phyloP scores from a whole-genome alignment of 2,888 invertebrate genomes.

The Calliopum simillimum region DNA sequence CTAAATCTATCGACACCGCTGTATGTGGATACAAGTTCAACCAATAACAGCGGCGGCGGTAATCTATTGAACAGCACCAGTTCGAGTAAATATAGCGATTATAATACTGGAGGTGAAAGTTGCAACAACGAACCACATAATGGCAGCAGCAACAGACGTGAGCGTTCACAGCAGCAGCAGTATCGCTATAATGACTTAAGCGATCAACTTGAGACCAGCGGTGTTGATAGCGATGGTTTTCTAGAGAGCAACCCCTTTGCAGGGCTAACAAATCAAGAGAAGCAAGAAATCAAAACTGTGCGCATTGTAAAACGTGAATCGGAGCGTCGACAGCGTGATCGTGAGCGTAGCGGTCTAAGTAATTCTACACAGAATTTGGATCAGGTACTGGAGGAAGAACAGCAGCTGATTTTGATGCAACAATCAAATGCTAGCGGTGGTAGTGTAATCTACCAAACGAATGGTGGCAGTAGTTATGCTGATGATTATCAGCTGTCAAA shows the following conservation, averaged over 20 bases:
- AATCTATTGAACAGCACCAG: constrained; percentile 50
- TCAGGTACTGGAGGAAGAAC: constrained; percentile 67
- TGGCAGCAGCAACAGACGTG: constrained; percentile 18
- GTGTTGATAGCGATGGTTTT: constrained; percentile 66
- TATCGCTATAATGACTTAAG: constrained; percentile 63
- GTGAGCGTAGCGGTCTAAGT: constrained; percentile 74
- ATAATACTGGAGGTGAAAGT: constrained; percentile 51
- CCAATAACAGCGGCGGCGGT: constrained; percentile 37
- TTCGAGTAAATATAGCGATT: constrained; percentile 59
- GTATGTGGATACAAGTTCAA: constrained; percentile 75
- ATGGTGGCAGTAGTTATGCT: constrained; percentile 38
- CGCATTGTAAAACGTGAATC: constrained; percentile 93
- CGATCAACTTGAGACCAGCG: constrained; percentile 64
- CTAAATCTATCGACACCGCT: constrained; percentile 70
- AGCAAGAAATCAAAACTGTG: constrained; percentile 92
- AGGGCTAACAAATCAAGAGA: constrained; percentile 80
- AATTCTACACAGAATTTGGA: constrained; percentile 66
- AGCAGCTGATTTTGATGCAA: constrained; percentile 44
- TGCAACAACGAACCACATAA: constrained; percentile 38
- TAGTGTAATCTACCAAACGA: constrained; percentile 4
- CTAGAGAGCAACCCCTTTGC: constrained; percentile 66
- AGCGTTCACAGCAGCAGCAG: constrained; percentile 5
- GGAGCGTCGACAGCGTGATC: constrained; percentile 84
- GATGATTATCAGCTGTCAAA: constrained; percentile 54
- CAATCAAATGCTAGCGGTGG: constrained; percentile 39